Evolutionary conservation across 2,797 vertebrate species (phyloP).

Genomic region (Phyllotis vaccarum): DNA sequence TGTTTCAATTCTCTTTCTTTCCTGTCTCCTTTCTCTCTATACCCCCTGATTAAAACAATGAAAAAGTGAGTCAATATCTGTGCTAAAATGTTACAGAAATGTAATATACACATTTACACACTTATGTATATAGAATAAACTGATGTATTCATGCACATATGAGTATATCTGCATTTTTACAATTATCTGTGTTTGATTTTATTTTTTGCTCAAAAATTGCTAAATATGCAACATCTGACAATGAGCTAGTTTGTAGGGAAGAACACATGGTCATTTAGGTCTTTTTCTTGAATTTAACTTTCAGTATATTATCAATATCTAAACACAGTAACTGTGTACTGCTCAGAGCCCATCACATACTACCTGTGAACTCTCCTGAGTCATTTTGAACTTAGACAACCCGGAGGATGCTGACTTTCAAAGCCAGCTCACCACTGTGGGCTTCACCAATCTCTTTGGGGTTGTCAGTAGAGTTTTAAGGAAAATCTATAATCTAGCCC

Average conservation of each 20-base stretch:
- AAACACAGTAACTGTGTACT: background rate
- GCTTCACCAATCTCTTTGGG: background rate
- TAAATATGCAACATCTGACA: background rate
- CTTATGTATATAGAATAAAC: background rate
- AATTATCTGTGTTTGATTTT: conserved; percentile 17
- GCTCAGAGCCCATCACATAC: background rate
- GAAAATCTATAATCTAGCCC: background rate
- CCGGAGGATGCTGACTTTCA: background rate
- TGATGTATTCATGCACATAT: background rate
- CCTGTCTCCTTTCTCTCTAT: background rate
- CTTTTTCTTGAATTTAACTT: background rate
- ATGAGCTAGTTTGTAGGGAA: background rate
- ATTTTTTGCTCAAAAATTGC: background rate
- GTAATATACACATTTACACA: background rate
- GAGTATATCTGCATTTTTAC: background rate
- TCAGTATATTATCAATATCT: background rate
- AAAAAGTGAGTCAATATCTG: background rate
- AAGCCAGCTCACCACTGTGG: background rate
- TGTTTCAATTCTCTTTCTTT: conserved; percentile 61
- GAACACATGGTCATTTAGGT: background rate
- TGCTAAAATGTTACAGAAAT: background rate
- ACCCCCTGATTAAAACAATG: background rate
- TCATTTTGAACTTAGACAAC: background rate
- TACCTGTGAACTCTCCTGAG: background rate
- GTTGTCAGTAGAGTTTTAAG: background rate